These are phyloP conservation scores for Gorsachius magnificus DNA, from an alignment of 2,797 vertebrate genomes.

Conservation along the genomic window DNA sequence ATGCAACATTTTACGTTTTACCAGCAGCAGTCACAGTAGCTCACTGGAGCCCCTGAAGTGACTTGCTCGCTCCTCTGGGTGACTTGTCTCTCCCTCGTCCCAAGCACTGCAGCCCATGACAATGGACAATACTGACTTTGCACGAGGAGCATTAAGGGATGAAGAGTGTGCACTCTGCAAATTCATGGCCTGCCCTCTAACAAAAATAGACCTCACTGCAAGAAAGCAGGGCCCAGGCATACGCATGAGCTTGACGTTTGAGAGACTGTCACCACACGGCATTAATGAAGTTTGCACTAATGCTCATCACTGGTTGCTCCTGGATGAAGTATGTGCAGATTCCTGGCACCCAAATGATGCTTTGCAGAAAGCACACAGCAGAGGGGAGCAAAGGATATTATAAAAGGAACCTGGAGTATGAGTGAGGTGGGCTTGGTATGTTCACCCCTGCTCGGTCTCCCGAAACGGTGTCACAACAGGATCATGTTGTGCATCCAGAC, in stretches of 20 bases:
- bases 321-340: background rate
- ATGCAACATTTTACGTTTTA: background rate
- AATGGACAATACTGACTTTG: background rate
- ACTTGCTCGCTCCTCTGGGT: background rate
- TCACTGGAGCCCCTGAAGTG: background rate
- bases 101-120: background rate
- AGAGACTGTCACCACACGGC: background rate
- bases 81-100: background rate
- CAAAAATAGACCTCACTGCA: background rate
- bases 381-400: background rate
- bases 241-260: background rate
- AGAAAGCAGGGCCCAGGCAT: background rate
- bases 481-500: background rate
- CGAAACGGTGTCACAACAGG: background rate
- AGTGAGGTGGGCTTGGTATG: background rate
- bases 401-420: background rate
- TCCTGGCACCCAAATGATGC: background rate
- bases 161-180: background rate
- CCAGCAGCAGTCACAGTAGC: background rate
- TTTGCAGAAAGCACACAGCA: background rate
- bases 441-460: background rate
- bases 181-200: background rate
- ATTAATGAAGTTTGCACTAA: background rate
- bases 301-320: background rate
- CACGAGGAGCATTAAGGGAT: background rate